phyloP scores from a whole-genome alignment of 35 echinoderm and acorn worm genomes.

The Hemicentrotus pulcherrimus region DNA sequence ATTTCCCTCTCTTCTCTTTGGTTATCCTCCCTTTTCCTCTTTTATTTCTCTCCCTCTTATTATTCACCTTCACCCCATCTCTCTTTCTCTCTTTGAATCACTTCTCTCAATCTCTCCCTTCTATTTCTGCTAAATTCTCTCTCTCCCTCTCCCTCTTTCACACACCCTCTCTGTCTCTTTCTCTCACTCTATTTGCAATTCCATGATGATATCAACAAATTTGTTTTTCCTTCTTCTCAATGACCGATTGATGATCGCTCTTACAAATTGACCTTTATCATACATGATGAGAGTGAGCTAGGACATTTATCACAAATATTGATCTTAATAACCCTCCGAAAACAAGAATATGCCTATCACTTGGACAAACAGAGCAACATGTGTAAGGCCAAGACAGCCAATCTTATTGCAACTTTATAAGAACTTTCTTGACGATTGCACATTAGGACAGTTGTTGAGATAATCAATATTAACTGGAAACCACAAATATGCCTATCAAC shows the following conservation, averaged over 20 bases:
- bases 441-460: neutral
- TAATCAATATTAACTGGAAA: neutral
- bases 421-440: neutral
- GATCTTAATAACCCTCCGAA: neutral
- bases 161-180: neutral
- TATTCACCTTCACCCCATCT: too few species aligned
- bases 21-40: too few species aligned
- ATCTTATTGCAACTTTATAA: neutral
- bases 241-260: neutral
- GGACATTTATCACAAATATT: neutral
- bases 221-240: neutral
- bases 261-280: neutral
- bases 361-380: neutral
- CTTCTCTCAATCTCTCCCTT: neutral
- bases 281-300: neutral
- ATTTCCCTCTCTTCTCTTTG: too few species aligned
- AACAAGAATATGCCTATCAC: neutral
- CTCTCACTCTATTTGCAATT: neutral
- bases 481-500: too few species aligned
- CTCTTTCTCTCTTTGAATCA: too few species aligned
- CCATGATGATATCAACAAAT: neutral
- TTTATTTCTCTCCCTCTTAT: too few species aligned
- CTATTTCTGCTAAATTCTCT: neutral
- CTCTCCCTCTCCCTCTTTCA: neutral
- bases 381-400: neutral